These are phyloP conservation scores for Papilio aristodemus DNA, from an alignment of 1,140 invertebrate genomes.

Conservation along the genomic window DNA sequence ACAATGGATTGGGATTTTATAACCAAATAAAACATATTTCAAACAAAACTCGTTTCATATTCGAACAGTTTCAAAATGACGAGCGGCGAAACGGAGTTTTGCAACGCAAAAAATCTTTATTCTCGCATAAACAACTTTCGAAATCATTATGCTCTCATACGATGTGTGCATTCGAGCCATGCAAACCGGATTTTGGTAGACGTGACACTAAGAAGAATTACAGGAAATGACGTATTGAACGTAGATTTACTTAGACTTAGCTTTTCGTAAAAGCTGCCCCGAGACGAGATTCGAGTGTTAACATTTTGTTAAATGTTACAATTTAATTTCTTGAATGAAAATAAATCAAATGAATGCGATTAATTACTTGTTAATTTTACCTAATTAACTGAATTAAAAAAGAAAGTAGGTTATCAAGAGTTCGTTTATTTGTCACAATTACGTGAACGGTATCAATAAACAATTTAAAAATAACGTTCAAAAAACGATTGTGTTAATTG, in stretches of 20 bases:
- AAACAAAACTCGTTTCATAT: conserved; percentile 3
- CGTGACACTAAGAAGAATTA: neutral
- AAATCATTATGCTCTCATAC: conserved; percentile 11
- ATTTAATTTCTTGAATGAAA: neutral
- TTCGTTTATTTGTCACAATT: neutral
- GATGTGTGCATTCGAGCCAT: conserved; percentile 1
- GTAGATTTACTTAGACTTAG: neutral
- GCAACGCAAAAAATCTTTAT: conserved; percentile 19
- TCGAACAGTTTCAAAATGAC: conserved; percentile 9
- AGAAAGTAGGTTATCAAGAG: conserved; percentile 1
- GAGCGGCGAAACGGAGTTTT: conserved; percentile 3
- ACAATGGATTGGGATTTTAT: neutral
- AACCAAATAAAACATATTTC: conserved; percentile 2
- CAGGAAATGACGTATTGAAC: neutral
- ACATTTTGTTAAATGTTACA: too few relatives aligned
- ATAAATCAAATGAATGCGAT: neutral
- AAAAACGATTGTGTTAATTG: too few relatives aligned
- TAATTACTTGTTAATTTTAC: neutral
- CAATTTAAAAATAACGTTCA: too few relatives aligned
- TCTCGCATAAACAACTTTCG: conserved; percentile 21
- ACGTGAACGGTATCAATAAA: neutral
- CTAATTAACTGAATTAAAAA: neutral
- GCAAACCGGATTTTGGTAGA: conserved; percentile 12
- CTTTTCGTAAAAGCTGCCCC: too few relatives aligned
- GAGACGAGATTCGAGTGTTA: too few relatives aligned